phyloP scores from a whole-genome alignment of 2,113 vertebrate species.

The Oreotrochilus melanogaster region DNA sequence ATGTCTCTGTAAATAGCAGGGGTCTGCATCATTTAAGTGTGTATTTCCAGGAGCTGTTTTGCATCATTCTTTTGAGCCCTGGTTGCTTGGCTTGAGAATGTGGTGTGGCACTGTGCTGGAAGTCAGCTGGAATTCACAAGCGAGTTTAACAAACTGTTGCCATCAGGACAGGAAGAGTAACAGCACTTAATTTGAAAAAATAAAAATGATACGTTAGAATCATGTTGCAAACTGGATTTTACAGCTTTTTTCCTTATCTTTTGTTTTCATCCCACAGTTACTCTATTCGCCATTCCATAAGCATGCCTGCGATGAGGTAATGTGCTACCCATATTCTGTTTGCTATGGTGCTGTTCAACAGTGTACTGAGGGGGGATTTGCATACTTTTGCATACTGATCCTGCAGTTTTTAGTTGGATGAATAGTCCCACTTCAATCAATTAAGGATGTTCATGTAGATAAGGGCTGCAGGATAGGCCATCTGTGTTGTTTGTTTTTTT shows the following conservation, averaged over 20 bases:
- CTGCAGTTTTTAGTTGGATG: neutral
- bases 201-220: neutral
- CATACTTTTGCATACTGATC: neutral
- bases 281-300: slow-evolving; percentile 94
- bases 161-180: neutral
- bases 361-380: neutral
- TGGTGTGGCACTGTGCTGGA: neutral
- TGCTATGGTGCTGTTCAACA: neutral
- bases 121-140: neutral
- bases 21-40: neutral
- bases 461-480: neutral
- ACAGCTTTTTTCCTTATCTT: slow-evolving; percentile 37
- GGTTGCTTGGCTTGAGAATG: neutral
- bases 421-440: neutral
- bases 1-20: neutral
- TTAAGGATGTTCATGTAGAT: slow-evolving; percentile 14
- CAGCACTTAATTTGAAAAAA: neutral
- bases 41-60: neutral
- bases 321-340: neutral
- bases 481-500: neutral
- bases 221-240: neutral
- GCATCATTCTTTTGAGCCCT: neutral
- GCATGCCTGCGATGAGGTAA: slow-evolving; percentile 99
- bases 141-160: neutral
- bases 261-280: slow-evolving; percentile 87